phyloP scores from a whole-genome alignment of 2,888 invertebrate species.

The Eumacrocentrus americanus region DNA sequence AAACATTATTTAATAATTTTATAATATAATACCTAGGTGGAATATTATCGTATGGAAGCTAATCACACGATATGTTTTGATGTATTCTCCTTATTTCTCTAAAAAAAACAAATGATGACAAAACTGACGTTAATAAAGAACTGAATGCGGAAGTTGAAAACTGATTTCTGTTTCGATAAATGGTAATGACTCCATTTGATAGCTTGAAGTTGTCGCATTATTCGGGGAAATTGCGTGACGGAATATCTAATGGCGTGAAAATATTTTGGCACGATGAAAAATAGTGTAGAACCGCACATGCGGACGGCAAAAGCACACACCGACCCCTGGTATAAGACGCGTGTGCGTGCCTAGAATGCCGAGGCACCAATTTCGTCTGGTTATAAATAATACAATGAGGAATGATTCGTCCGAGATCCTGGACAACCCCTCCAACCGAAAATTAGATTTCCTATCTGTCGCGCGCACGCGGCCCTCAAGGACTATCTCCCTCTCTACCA shows the following conservation, averaged over 20 bases:
- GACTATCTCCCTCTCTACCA: slow-evolving; percentile 14
- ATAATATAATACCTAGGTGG: too few species aligned
- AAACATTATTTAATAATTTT: too few species aligned
- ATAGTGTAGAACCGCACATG: slow-evolving; percentile 15
- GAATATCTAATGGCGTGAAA: slow-evolving; percentile 13
- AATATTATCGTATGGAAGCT: too few species aligned
- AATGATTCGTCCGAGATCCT: slow-evolving; percentile 49
- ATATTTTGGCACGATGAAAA: slow-evolving; percentile 23
- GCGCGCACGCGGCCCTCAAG: slow-evolving; percentile 39
- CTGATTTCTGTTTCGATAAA: background rate
- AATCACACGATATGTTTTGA: too few species aligned
- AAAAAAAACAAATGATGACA: background rate
- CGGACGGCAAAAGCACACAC: slow-evolving; percentile 13
- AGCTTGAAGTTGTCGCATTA: background rate
- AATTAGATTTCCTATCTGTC: slow-evolving; percentile 63
- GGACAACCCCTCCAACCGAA: slow-evolving; percentile 44
- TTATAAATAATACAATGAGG: slow-evolving; percentile 59
- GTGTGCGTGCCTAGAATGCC: slow-evolving; percentile 58
- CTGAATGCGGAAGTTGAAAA: too few species aligned
- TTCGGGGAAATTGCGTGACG: slow-evolving; percentile 15
- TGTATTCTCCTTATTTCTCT: background rate
- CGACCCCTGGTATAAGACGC: slow-evolving; percentile 15
- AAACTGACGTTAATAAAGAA: background rate
- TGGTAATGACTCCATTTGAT: slow-evolving; percentile 7
- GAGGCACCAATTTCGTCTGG: slow-evolving; percentile 56